phyloP scores from a whole-genome alignment of 2,113 vertebrate genomes.

The Procapra przewalskii region DNA sequence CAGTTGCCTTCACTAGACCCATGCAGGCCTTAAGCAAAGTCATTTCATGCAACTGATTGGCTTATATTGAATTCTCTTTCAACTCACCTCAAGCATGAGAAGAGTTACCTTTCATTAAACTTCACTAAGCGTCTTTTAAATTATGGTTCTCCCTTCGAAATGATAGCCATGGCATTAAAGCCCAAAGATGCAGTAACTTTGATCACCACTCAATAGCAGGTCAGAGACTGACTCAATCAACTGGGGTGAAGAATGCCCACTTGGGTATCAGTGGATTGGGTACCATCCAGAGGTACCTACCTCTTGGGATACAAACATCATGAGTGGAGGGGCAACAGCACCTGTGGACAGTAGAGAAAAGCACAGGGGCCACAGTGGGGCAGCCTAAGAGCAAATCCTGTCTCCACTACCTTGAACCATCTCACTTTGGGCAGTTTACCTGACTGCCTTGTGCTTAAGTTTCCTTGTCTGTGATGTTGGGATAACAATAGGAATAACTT shows the following conservation, averaged over 20 bases:
- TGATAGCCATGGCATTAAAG: background rate
- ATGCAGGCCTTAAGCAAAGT: background rate
- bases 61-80: background rate
- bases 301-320: background rate
- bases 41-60: background rate
- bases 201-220: background rate
- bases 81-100: background rate
- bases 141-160: slow-evolving; percentile 2
- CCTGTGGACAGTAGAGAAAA: background rate
- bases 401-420: background rate
- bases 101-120: background rate
- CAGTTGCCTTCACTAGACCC: background rate
- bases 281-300: background rate
- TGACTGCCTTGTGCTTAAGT: background rate
- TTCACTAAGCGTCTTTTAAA: background rate
- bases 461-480: background rate
- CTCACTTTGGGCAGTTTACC: background rate
- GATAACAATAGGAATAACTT: background rate
- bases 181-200: background rate
- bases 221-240: background rate
- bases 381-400: background rate
- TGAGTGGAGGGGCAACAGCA: background rate
- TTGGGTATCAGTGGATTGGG: background rate
- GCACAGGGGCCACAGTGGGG: background rate
- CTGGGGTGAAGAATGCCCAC: background rate